These are phyloP conservation scores for Polylopha cassiicola DNA, from an alignment of 2,888 invertebrate species.

Conservation along the genomic window DNA sequence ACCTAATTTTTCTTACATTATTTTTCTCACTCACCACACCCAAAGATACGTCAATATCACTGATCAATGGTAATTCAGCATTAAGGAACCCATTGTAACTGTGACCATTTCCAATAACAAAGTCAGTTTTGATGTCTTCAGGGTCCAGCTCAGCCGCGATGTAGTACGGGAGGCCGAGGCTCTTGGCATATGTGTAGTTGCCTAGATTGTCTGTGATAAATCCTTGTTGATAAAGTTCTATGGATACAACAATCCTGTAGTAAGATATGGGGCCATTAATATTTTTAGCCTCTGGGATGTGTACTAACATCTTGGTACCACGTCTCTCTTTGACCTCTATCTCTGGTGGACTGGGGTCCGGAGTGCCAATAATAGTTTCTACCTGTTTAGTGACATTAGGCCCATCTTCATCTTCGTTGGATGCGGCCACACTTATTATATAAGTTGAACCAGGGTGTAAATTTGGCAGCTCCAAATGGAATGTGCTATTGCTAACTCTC, in stretches of 20 bases:
- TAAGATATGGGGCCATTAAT: slow-evolving; percentile 87
- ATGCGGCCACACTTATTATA: slow-evolving; percentile 83
- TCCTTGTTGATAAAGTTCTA: slow-evolving; percentile 79
- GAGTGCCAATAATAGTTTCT: slow-evolving; percentile 84
- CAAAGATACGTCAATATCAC: slow-evolving; percentile 81
- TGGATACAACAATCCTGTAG: slow-evolving; percentile 85
- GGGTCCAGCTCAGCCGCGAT: slow-evolving; percentile 88
- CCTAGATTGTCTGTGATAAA: slow-evolving; percentile 79
- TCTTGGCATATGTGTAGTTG: slow-evolving; percentile 81
- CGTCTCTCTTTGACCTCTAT: slow-evolving; percentile 80
- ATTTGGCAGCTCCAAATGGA: slow-evolving; percentile 76
- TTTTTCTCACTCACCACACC: slow-evolving; percentile 84
- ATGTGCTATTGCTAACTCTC: slow-evolving; percentile 78
- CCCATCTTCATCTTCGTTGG: slow-evolving; percentile 78
- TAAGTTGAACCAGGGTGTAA: slow-evolving; percentile 87
- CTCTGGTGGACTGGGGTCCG: slow-evolving; percentile 82
- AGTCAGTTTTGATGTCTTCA: slow-evolving; percentile 79
- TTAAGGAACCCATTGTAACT: slow-evolving; percentile 87
- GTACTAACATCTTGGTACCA: slow-evolving; percentile 80
- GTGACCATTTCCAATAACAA: slow-evolving; percentile 86
- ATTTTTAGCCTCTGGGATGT: slow-evolving; percentile 82
- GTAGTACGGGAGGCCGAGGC: slow-evolving; percentile 85
- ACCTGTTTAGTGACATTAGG: slow-evolving; percentile 73
- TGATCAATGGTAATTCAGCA: slow-evolving; percentile 80
- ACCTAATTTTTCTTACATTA: slow-evolving; percentile 80